These are phyloP conservation scores for Cryptophagus acutangulus DNA, from an alignment of 2,888 invertebrate genomes.

Conservation along the genomic window DNA sequence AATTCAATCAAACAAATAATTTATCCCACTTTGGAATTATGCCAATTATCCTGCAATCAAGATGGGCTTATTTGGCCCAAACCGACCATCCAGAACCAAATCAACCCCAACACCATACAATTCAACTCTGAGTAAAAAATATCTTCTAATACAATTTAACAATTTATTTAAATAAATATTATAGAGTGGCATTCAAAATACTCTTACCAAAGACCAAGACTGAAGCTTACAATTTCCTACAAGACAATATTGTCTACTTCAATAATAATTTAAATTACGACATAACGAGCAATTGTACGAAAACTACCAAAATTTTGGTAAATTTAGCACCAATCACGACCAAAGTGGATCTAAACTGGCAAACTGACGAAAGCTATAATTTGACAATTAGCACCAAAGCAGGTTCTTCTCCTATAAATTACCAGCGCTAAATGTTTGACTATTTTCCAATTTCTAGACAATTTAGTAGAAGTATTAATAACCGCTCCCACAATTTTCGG, in stretches of 20 bases:
- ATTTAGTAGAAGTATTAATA: slow-evolving; percentile 53
- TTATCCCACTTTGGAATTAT: slow-evolving; percentile 55
- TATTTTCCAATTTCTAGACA: slow-evolving; percentile 41
- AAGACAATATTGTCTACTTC: neutral
- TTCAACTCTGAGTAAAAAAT: slow-evolving; percentile 53
- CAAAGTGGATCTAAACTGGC: slow-evolving; percentile 52
- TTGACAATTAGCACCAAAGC: slow-evolving; percentile 48
- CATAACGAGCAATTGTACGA: slow-evolving; percentile 52
- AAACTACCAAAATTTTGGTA: neutral
- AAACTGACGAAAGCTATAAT: slow-evolving; percentile 65
- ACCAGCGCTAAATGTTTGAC: slow-evolving; percentile 4
- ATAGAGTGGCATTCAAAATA: neutral
- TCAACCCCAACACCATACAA: slow-evolving; percentile 46
- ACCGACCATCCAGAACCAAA: slow-evolving; percentile 50
- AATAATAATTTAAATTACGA: slow-evolving; percentile 42
- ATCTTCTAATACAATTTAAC: neutral
- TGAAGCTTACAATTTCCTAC: slow-evolving; percentile 3
- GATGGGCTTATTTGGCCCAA: slow-evolving; percentile 68
- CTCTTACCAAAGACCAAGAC: neutral
- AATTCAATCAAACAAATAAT: too few relatives aligned
- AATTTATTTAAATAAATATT: neutral
- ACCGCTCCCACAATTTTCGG: slow-evolving; percentile 63
- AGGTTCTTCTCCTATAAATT: slow-evolving; percentile 2
- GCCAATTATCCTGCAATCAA: slow-evolving; percentile 62
- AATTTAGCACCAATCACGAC: neutral